Evolutionary conservation across 2,888 invertebrate genomes (phyloP).

Genomic region (Gonocerus acuteangulatus): DNA sequence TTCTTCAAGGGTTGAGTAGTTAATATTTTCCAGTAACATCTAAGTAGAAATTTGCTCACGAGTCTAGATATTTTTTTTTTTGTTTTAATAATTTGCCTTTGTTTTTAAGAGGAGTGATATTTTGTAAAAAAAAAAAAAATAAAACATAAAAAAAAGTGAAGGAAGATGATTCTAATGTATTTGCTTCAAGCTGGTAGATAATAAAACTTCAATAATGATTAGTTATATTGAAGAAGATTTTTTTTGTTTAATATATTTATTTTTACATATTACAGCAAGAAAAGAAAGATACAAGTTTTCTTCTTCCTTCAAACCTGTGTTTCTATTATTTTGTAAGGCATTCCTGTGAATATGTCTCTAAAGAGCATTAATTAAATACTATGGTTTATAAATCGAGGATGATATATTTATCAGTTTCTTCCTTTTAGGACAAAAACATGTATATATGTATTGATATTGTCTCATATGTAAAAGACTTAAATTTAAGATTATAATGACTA

Average conservation of each 20-base stretch:
- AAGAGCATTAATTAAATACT: conserved; percentile 7
- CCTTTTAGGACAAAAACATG: conserved; percentile 7
- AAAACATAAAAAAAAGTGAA: too few species aligned
- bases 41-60: conserved; percentile 16
- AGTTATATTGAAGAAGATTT: too few species aligned
- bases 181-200: not conserved
- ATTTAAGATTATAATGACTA: conserved; percentile 16
- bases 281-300: too few species aligned
- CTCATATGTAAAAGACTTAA: conserved; percentile 23
- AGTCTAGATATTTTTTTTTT: conserved; percentile 4
- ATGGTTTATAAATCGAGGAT: not conserved
- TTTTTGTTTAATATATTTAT: too few species aligned
- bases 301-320: too few species aligned
- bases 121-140: too few species aligned
- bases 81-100: not conserved
- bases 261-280: too few species aligned
- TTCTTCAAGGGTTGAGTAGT: conserved; percentile 8
- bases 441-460: conserved; percentile 19
- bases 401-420: conserved; percentile 22
- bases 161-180: not conserved
- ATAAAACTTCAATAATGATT: too few species aligned
- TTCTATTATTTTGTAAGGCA: conserved; percentile 2
- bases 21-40: conserved; percentile 10
- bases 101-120: not conserved
- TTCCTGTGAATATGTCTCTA: conserved; percentile 12